phyloP scores from a whole-genome alignment of 92 coral and sea anemone species.

The Parazoanthus darwini region DNA sequence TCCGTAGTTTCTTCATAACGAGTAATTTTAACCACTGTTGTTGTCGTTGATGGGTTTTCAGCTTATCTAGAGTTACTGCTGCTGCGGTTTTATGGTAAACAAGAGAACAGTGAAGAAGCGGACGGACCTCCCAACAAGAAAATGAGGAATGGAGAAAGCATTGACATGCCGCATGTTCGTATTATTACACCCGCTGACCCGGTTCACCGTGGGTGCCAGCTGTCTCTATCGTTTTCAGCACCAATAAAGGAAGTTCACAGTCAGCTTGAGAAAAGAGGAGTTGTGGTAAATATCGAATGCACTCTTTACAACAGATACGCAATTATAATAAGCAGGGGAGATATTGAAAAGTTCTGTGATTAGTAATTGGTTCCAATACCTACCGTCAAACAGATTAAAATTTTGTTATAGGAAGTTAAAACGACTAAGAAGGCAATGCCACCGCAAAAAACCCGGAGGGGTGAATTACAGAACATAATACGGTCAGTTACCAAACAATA shows the following conservation, averaged over 20 bases:
- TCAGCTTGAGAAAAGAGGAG: constrained; percentile 85
- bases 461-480: too few relatives aligned
- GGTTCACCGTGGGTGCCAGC: constrained; percentile 86
- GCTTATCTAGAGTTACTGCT: constrained; percentile 88
- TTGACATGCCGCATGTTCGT: constrained; percentile 45
- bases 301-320: neutral
- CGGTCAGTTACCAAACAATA: too few relatives aligned
- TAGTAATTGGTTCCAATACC: too few relatives aligned
- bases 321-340: neutral
- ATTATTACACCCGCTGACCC: constrained; percentile 91
- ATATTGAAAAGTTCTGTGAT: neutral
- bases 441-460: too few relatives aligned
- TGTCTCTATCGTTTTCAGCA: constrained; percentile 74
- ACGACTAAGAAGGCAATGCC: too few relatives aligned
- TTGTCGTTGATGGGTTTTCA: constrained; percentile 32
- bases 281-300: constrained; percentile 75
- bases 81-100: constrained; percentile 46
- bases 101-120: constrained; percentile 18
- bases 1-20: too few relatives aligned
- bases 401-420: too few relatives aligned
- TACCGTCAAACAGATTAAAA: too few relatives aligned
- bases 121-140: constrained; percentile 26
- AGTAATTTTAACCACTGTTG: neutral
- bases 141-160: constrained; percentile 40
- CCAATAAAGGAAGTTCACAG: constrained; percentile 54